Percentiles rank a stretch among this genome's conserved stretches.
Conservation (phyloP, 2,113 vertebrate species). For the Delphinapterus leucas region DNA sequence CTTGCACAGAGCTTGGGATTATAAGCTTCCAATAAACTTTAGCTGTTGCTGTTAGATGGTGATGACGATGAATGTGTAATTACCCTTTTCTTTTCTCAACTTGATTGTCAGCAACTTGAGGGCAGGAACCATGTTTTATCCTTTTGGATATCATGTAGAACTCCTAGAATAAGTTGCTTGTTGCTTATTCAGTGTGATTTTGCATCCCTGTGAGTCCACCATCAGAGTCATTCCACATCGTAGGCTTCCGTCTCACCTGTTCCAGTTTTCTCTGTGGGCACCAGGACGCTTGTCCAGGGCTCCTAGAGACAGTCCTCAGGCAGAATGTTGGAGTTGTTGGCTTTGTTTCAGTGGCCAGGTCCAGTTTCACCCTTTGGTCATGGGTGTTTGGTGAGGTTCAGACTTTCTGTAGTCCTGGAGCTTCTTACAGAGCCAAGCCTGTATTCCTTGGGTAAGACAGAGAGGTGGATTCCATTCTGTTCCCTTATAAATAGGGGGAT, state of each 20-base stretch:
- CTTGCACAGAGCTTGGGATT: constrained; percentile 31
- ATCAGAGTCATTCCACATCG: neutral
- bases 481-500: neutral
- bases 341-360: neutral
- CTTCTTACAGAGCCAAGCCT: neutral
- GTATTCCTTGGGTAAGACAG: neutral
- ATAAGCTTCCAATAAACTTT: constrained; percentile 31
- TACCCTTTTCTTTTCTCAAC: neutral
- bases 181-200: neutral
- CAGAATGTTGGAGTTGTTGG: neutral
- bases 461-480: neutral
- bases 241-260: neutral
- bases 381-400: neutral
- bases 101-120: neutral
- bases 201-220: neutral
- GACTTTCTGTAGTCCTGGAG: neutral
- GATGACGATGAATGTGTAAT: neutral
- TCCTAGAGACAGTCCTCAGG: neutral
- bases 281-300: neutral
- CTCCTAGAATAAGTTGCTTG: neutral
- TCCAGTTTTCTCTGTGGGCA: neutral
- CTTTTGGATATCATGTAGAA: neutral
- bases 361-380: neutral
- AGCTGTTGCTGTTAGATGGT: constrained; percentile 36
- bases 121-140: neutral